Base-by-base conservation (phyloP, 2,797 vertebrate genomes). In the Chelon auratus region DNA sequence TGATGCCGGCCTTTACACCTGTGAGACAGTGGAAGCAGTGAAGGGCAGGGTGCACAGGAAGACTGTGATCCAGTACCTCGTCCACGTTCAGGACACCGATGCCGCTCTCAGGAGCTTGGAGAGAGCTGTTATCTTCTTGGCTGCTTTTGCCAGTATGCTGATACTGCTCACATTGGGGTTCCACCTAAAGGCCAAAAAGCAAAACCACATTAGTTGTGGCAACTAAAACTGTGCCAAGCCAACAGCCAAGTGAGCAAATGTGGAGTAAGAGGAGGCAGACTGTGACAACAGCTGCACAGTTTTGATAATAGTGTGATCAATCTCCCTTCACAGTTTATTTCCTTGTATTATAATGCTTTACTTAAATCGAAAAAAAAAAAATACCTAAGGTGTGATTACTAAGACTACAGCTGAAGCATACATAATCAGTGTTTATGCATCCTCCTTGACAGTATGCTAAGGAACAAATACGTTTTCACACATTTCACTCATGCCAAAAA, bases 1-100 rank as follows among this genome's bases (percentile, higher is more conserved):
- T 7, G 83, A 83, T 6, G 57, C 71, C 5, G 83, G 75, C 36
- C 36, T 83, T 13, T 72, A 78, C 55, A 73, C 68, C 51, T 83
- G 83, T 58, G 71, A 83, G 55, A 83, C 77, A 9, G 54, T 61
- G 20, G 77, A 85, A 26, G 64, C 17, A 4, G 71, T 82, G 3
- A 78, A 75, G 42, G 57, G 60, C 24, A 72, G 54, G 54, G 12
- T 58, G n/a, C 53, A 85, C 66, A 15, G 42, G 36, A 62, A 9
- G 7, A 66, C 3, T 2, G 75, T 72, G 45, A 45, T 69, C 50
- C 68, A 61, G 57, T 82, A 80, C 48, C 4, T 62, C 0, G 18
- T 85, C 33, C 14, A 57, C 42, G 40, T 80, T 51, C 33, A 57
- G 10, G 14, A 76, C 64, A 7, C 18, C 10, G 0, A 24, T 5